Evolutionary conservation across 2,797 vertebrate species (phyloP).

Genomic region (Halcyon smyrnensis): DNA sequence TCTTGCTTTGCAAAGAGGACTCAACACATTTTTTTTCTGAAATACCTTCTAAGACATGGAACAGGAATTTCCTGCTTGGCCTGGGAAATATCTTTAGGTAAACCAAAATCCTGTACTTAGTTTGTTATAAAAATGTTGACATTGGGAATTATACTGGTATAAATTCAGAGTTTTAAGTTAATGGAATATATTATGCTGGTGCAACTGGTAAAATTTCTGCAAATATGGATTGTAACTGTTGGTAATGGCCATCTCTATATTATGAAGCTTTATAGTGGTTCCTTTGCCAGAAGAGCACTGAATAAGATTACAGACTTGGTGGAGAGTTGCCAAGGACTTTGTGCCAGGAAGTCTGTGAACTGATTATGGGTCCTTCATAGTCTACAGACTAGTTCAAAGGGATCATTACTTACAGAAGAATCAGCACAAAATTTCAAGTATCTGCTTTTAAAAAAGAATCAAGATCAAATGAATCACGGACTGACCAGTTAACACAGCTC

Average conservation of each 20-base stretch:
- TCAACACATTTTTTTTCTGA: background rate
- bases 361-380: slow-evolving; percentile 21
- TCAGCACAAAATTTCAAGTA: background rate
- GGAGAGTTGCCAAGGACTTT: background rate
- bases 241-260: background rate
- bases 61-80: background rate
- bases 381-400: background rate
- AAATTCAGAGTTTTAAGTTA: background rate
- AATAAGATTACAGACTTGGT: background rate
- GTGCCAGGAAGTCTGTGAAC: background rate
- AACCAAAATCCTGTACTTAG: background rate
- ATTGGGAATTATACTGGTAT: background rate
- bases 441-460: background rate
- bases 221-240: background rate
- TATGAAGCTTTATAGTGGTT: background rate
- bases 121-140: background rate
- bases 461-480: background rate
- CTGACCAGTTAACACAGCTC: background rate
- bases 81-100: background rate
- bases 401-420: background rate
- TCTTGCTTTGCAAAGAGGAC: background rate
- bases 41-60: background rate
- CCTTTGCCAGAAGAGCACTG: background rate
- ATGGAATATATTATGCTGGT: background rate
- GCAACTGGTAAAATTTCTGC: background rate